Base-by-base conservation (phyloP, 2,113 vertebrate genomes). In the Taurulus bubalis region DNA sequence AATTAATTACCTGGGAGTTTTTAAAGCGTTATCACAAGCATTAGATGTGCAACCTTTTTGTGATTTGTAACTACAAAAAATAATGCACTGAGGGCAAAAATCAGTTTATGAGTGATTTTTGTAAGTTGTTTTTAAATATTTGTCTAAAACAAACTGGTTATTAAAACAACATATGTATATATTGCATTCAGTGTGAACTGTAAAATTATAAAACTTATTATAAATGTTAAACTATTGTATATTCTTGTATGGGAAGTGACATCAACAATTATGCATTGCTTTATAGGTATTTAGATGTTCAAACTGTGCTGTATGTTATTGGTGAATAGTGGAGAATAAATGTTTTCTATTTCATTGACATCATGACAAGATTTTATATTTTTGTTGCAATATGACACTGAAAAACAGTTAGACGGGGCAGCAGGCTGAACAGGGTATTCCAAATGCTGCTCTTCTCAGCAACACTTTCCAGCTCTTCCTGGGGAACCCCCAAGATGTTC, bases 261-360 rank as follows among this genome's bases (percentile, higher is more conserved):
- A 38, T 62, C 65, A 45, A 3, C 8, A 36, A 59, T 45, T 28
- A 49, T 63, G 10, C 20, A n/a, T 65, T 64, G 4, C 6, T 69
- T 38, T 6, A 53, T 47, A 16, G 4, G 9, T 75, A 49, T 74
- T 68, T 28, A 34, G 4, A 71, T 70, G 30, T 79, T 55, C 62
- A 68, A 77, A 30, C 22, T 28, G 1, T 70, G 18, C 11, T 86
- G 26, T 67, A 42, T 15, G 47, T 71, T 72, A 32, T 70, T 62
- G 75, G 20, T 65, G 32, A 68, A 80, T 62, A 10, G 36, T 81
- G 36, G 24, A 59, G n/a, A 86, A 82, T 85, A 80, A 62, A 79
- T 85, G 6, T 62, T 14, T 85, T 49, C 3, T 65, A 38, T 85
- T 79, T 56, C 26, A 40, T 67, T 76, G 67, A 47, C 53, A 22